phyloP scores from a whole-genome alignment of 2,797 vertebrate species.

The Rhabdomys pumilio region DNA sequence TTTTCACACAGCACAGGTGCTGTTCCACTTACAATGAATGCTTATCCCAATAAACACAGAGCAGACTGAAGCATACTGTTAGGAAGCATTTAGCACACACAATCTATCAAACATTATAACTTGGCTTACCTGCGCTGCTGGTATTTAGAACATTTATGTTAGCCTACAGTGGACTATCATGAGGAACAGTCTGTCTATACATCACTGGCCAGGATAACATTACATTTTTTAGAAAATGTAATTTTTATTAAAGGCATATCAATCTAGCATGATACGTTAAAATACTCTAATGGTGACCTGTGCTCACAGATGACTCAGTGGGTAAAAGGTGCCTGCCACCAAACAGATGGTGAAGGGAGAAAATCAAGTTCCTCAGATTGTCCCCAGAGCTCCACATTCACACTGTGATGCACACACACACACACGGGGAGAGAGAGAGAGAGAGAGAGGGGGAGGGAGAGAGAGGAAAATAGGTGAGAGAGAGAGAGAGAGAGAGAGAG shows the following conservation, averaged over 20 bases:
- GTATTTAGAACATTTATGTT: background rate
- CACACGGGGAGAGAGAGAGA: too few relatives aligned
- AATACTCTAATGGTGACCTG: background rate
- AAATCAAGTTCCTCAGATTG: background rate
- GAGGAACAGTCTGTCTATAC: too few relatives aligned
- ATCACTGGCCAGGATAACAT: background rate
- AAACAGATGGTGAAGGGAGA: background rate
- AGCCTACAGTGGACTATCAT: background rate
- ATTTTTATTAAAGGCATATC: background rate
- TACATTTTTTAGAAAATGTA: background rate
- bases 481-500: too few relatives aligned
- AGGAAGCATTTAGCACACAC: background rate
- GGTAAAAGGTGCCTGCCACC: background rate
- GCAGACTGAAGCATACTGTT: background rate
- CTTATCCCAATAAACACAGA: background rate
- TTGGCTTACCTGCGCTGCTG: background rate
- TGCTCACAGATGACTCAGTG: background rate
- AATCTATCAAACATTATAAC: background rate
- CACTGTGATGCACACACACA: background rate
- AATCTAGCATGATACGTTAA: background rate
- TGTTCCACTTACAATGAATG: background rate
- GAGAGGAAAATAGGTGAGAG: too few relatives aligned
- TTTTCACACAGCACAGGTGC: background rate
- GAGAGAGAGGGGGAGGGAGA: too few relatives aligned
- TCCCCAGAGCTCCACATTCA: background rate